Evolutionary conservation across 2,113 vertebrate species (phyloP).

Genomic region (Leptobrachium leishanense): DNA sequence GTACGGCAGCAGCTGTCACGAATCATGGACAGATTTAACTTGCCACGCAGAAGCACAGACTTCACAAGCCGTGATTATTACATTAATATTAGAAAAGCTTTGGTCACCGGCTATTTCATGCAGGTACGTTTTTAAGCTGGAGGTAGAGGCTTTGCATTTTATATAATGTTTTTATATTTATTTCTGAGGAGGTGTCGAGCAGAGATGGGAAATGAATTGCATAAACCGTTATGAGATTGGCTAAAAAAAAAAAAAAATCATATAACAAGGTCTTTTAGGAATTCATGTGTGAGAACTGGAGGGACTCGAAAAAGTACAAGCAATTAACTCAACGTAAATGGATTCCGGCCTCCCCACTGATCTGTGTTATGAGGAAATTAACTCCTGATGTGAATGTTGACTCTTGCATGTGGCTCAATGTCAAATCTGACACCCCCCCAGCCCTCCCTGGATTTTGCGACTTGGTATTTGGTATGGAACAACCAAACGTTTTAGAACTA

Average conservation of each 20-base stretch:
- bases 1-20: conserved; percentile 97
- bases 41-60: conserved; percentile 96
- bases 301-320: conserved; percentile 26
- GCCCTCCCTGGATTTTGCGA: too few species aligned
- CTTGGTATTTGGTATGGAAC: too few species aligned
- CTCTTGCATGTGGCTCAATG: conserved; percentile 29
- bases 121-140: conserved; percentile 72
- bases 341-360: conserved; percentile 30
- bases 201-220: conserved; percentile 33
- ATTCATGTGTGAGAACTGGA: conserved; percentile 36
- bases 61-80: conserved; percentile 99
- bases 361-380: conserved; percentile 41
- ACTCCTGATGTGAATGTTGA: conserved; percentile 11
- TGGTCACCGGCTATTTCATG: conserved; percentile 99
- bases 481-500: too few species aligned
- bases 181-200: conserved; percentile 1
- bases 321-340: conserved; percentile 13
- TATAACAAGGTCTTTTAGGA: conserved; percentile 34
- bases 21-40: conserved; percentile 99
- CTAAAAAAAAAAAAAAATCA: background rate
- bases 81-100: conserved; percentile 96
- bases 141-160: background rate
- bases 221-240: background rate
- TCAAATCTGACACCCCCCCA: conserved; percentile 24
- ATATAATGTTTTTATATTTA: background rate